Conservation (phyloP, 2,113 vertebrate genomes). For the Ictalurus furcatus region DNA sequence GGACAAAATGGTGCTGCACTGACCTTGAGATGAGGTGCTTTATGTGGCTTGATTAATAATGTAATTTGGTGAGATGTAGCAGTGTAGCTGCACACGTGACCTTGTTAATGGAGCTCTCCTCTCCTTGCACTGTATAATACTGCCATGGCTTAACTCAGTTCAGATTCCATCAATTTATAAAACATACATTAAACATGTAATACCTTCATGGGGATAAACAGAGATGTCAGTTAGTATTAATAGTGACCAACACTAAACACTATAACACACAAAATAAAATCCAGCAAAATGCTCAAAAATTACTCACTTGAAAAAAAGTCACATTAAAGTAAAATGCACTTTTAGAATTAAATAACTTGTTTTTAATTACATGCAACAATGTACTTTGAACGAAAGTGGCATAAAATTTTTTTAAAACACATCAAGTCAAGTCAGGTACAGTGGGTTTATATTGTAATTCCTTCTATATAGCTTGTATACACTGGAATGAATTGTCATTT, state of each 20-base stretch:
- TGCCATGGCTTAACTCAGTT: not conserved
- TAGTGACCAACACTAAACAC: not conserved
- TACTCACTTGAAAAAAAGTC: not conserved
- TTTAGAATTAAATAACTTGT: not conserved
- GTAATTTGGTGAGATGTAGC: constrained; percentile 24
- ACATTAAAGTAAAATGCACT: not conserved
- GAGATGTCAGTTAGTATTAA: constrained; percentile 8
- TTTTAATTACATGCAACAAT: not conserved
- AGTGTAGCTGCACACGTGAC: constrained; percentile 8
- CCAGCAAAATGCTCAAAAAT: not conserved
- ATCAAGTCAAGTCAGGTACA: not conserved
- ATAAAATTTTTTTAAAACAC: not conserved
- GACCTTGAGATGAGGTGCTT: constrained; percentile 31
- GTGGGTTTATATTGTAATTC: not conserved
- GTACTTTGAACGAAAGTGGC: not conserved
- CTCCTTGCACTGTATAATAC: constrained; percentile 7
- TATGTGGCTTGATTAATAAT: constrained; percentile 44
- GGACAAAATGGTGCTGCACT: not conserved
- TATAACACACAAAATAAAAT: not conserved
- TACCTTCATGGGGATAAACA: constrained; percentile 2
- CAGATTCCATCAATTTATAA: constrained; percentile 21
- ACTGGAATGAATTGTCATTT: not conserved
- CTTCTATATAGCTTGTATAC: not conserved
- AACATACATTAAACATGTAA: constrained; percentile 13
- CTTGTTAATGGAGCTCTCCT: constrained; percentile 24